These are phyloP conservation scores for Dendrolimus houi DNA, from an alignment of 2,888 invertebrate species.

Conservation along the genomic window DNA sequence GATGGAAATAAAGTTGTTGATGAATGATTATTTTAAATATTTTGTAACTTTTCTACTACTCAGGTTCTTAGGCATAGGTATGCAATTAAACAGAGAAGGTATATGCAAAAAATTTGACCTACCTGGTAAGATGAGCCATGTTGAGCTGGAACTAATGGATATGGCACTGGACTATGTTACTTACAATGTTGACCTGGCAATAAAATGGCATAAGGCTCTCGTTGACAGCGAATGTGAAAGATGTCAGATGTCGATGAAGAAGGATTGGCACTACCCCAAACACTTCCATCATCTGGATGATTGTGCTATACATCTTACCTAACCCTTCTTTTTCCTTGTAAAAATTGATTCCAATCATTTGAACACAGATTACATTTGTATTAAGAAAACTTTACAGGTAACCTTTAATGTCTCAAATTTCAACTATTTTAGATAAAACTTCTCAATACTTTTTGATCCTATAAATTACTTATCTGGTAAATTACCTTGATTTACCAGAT, in stretches of 20 bases:
- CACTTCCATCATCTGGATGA: conserved; percentile 19
- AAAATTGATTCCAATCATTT: too few relatives aligned
- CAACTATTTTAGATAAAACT: too few relatives aligned
- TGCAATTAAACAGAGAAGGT: conserved; percentile 37
- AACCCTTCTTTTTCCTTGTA: too few relatives aligned
- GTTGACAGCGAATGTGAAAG: conserved; percentile 8
- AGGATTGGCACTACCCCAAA: conserved; percentile 20
- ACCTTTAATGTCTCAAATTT: too few relatives aligned
- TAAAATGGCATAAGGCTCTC: conserved; percentile 26
- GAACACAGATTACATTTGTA: too few relatives aligned
- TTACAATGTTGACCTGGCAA: conserved; percentile 23
- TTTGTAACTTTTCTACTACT: not conserved
- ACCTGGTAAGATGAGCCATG: conserved; percentile 27
- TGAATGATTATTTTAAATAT: too few relatives aligned
- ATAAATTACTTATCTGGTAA: too few relatives aligned
- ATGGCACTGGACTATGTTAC: conserved; percentile 21
- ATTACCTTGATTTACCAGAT: too few relatives aligned
- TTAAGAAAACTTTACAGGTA: too few relatives aligned
- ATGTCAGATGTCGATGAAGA: conserved; percentile 20
- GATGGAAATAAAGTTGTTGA: too few relatives aligned
- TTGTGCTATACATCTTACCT: conserved; percentile 13
- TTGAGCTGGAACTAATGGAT: conserved; percentile 34
- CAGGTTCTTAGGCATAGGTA: conserved; percentile 15
- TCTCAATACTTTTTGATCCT: too few relatives aligned
- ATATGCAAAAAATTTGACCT: conserved; percentile 38